phyloP scores from a whole-genome alignment of 2,888 invertebrate genomes.

The Chirona hameri region DNA sequence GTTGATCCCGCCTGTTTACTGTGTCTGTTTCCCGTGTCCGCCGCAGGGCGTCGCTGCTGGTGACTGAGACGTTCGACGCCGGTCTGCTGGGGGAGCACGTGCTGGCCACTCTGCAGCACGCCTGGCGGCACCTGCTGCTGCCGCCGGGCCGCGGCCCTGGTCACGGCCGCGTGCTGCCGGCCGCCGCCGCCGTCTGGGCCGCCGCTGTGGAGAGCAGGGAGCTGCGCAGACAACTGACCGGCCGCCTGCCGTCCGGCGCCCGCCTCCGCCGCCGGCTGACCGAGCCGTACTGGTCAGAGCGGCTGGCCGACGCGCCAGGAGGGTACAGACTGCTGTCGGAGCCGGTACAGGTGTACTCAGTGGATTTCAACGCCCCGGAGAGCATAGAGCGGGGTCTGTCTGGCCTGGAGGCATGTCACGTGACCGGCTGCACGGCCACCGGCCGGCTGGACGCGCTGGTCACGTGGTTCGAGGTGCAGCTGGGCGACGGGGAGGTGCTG shows the following conservation, averaged over 20 bases:
- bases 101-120: conserved; percentile 63
- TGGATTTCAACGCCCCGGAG: conserved; percentile 60
- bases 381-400: conserved; percentile 51
- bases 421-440: conserved; percentile 44
- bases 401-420: conserved; percentile 44
- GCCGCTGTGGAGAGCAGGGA: conserved; percentile 1
- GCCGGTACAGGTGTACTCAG: conserved; percentile 54
- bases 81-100: conserved; percentile 73
- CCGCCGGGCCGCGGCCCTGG: conserved; percentile 44
- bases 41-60: conserved; percentile 57
- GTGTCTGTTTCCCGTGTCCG: conserved; percentile 38
- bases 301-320: conserved; percentile 55
- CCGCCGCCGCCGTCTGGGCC: conserved; percentile 41
- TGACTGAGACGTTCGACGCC: conserved; percentile 76
- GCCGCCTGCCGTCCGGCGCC: background rate
- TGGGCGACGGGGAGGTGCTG: conserved; percentile 60
- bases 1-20: no score
- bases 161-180: conserved; percentile 48
- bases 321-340: conserved; percentile 58
- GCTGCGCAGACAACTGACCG: background rate
- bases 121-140: conserved; percentile 60
- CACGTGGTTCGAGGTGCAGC: conserved; percentile 68
- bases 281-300: conserved; percentile 67
- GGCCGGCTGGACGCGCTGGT: conserved; percentile 63
- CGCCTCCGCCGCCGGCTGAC: conserved; percentile 36